phyloP scores from a whole-genome alignment of 2,113 vertebrate species.

The Ptilorrhoa leucosticta region DNA sequence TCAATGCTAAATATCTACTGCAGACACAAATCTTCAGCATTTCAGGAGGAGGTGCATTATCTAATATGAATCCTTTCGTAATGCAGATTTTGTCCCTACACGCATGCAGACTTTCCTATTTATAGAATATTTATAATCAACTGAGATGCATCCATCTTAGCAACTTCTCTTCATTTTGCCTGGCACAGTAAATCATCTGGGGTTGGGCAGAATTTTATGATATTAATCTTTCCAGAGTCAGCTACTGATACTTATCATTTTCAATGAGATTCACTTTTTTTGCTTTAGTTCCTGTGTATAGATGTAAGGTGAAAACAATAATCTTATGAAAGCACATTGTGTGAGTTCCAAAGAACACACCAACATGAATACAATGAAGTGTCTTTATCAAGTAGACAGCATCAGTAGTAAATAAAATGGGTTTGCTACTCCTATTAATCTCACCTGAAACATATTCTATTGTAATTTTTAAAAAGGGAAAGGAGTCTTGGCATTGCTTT shows the following conservation, averaged over 20 bases:
- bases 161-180: background rate
- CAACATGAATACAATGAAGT: background rate
- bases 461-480: background rate
- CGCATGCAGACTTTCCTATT: background rate
- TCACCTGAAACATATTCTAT: background rate
- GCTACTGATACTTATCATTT: background rate
- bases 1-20: background rate
- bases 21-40: background rate
- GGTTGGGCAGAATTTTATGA: background rate
- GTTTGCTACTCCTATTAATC: background rate
- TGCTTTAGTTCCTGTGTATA: background rate
- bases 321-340: background rate
- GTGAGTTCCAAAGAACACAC: background rate
- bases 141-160: background rate
- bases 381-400: background rate
- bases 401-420: background rate
- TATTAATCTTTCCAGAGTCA: background rate
- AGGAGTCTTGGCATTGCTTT: background rate
- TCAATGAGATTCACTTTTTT: background rate
- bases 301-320: background rate
- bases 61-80: background rate
- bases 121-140: background rate
- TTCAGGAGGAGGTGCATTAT: background rate
- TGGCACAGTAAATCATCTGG: background rate
- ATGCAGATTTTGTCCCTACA: background rate